Conservation (phyloP, 2,113 vertebrate species). For the Cyanoramphus novaezelandiae region DNA sequence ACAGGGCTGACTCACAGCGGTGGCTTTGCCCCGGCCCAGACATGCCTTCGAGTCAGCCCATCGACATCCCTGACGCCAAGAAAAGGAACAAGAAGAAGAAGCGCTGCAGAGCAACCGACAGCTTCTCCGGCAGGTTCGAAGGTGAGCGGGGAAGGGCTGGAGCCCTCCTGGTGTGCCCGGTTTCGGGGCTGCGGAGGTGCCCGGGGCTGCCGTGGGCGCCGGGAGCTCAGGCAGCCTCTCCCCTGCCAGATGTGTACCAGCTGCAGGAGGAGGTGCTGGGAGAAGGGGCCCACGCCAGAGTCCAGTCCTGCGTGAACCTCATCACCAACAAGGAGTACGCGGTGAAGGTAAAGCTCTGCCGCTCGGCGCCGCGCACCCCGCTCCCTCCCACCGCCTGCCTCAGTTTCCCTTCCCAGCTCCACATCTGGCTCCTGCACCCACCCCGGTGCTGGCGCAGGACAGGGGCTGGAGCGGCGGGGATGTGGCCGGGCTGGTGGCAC, state of each 20-base stretch:
- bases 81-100: conserved; percentile 98
- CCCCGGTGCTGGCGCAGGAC: rapidly evolving
- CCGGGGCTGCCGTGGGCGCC: rapidly evolving
- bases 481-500: rapidly evolving
- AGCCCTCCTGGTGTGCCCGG: neutral
- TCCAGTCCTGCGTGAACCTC: conserved; percentile 93
- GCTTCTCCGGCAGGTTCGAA: conserved; percentile 94
- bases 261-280: conserved; percentile 93
- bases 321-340: conserved; percentile 98
- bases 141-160: conserved; percentile 67
- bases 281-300: conserved; percentile 93
- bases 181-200: neutral
- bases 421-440: rapidly evolving
- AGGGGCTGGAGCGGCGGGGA: neutral
- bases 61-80: conserved; percentile 95
- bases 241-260: conserved; percentile 90
- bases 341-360: conserved; percentile 83
- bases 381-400: neutral
- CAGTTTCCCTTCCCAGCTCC: neutral
- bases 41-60: conserved; percentile 92
- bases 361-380: neutral
- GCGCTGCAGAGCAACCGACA: conserved; percentile 94
- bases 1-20: rapidly evolving
- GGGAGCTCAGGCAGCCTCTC: neutral
- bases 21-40: conserved; percentile 68